These are phyloP conservation scores for Cinclus cinclus DNA, from an alignment of 2,113 vertebrate genomes.

Conservation along the genomic window DNA sequence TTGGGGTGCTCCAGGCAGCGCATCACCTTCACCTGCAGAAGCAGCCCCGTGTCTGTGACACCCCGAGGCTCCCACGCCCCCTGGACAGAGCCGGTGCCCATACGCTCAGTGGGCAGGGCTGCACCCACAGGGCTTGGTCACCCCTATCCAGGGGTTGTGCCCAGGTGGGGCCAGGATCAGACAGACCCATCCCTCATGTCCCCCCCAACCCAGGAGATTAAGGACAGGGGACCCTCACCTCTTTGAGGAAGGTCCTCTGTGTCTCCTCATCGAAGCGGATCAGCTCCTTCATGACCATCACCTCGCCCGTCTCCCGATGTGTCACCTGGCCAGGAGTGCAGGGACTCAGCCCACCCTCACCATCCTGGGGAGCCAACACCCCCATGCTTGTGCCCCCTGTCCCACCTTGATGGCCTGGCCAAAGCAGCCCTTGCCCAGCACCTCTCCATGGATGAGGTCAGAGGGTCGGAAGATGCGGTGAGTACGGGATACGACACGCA, in stretches of 20 bases:
- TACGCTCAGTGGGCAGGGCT: neutral
- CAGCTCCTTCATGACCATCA: conserved; percentile 99
- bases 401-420: conserved; percentile 96
- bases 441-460: conserved; percentile 95
- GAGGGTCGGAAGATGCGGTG: conserved; percentile 97
- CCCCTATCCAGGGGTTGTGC: no score
- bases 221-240: conserved; percentile 70
- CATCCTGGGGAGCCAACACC: accelerated
- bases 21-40: conserved; percentile 93
- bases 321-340: conserved; percentile 81
- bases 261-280: conserved; percentile 97
- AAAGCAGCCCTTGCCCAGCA: conserved; percentile 93
- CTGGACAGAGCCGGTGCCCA: accelerated
- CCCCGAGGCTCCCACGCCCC: neutral
- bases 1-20: conserved; percentile 96
- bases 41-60: neutral
- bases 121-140: accelerated
- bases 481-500: conserved; percentile 82
- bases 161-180: neutral
- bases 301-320: conserved; percentile 91
- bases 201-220: neutral
- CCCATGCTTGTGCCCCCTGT: accelerated
- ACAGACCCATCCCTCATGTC: neutral
- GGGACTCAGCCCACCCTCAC: neutral
- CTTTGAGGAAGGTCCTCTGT: conserved; percentile 93